phyloP scores from a whole-genome alignment of 2,888 invertebrate genomes.

The Julus scandinavius region DNA sequence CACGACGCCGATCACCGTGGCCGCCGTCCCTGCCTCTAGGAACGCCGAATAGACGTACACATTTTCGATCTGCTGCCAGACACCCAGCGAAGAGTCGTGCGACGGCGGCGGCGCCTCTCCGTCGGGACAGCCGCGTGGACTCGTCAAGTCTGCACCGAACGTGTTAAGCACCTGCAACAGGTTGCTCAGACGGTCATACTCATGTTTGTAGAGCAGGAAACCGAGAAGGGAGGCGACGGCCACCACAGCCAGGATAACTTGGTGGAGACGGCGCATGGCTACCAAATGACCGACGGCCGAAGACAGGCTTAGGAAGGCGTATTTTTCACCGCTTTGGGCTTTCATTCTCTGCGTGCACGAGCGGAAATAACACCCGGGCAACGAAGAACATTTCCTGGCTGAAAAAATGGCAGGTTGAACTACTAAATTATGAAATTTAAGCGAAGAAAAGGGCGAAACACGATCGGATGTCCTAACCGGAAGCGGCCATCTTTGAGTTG shows the following conservation, averaged over 20 bases:
- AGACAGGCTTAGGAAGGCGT: neutral
- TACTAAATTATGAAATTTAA: neutral
- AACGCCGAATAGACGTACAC: slow-evolving; percentile 17
- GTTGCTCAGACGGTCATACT: slow-evolving; percentile 84
- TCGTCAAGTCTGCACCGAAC: slow-evolving; percentile 77
- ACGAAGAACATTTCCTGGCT: neutral
- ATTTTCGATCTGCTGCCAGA: slow-evolving; percentile 50
- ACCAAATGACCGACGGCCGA: neutral
- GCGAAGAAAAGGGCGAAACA: neutral
- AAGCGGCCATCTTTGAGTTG: too few relatives aligned
- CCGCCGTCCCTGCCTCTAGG: neutral
- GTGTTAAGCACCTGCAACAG: slow-evolving; percentile 87
- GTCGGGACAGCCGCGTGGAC: neutral
- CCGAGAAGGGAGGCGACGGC: slow-evolving; percentile 79
- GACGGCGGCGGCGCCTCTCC: neutral
- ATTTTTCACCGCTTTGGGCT: neutral
- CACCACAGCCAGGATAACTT: slow-evolving; percentile 77
- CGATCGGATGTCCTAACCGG: neutral
- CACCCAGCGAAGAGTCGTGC: neutral
- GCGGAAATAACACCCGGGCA: neutral
- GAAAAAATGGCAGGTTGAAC: neutral
- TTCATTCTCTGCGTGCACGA: neutral
- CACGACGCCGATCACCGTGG: neutral
- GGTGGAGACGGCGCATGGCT: slow-evolving; percentile 85
- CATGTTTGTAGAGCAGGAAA: slow-evolving; percentile 83